Evolutionary conservation across 2,113 vertebrate genomes (phyloP), one percentile per base, ranked within the genome.

Genomic region (Agelaius phoeniceus): DNA sequence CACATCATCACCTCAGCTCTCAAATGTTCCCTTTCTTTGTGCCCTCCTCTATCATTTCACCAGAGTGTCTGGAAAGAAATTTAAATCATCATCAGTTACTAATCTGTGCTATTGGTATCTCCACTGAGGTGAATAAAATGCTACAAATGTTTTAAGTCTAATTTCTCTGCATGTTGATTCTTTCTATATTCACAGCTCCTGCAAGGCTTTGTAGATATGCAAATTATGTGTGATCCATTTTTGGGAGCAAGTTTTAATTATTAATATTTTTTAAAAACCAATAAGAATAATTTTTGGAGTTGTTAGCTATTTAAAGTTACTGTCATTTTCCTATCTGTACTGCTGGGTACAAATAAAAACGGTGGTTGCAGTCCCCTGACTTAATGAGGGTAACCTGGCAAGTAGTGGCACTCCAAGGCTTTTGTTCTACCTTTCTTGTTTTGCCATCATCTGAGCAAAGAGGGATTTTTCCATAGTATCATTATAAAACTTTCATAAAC

Each of bases 401-500:
- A 52, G 24, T 3, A 24, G 9, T 31, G n/a, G 33, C 5, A 1
- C 28, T 67, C 39, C 37, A 43, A 54, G 66, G 48, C 13, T 37
- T 74, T 71, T 68, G 79, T 48, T 27, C 31, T 44, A 1, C 61
- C 61, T 82, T 89, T 72, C 63, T 58, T 89, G 37, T 78, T 43
- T 68, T 67, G 14, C 43, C 35, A 27, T 76, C 46, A 26, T 72
- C 62, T 41, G n/a, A 89, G 62, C 74, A 90, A 84, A 94, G 87
- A 92, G 54, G 20, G 46, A 52, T 91, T 94, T 95, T 88, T 65
- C 93, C 68, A 58, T n/a, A 63, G 54, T 43, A 65, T 73, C n/a
- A 66, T 89, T 89, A 84, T 74, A 80, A 95, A 93, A 88, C 67
- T 80, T 80, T 97, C 83, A 74, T 87, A 89, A 90, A 89, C 77